Percentiles rank a stretch among this genome's conserved stretches.
phyloP scores from a whole-genome alignment of 2,113 vertebrate species.

The Bolborhynchus lineola region DNA sequence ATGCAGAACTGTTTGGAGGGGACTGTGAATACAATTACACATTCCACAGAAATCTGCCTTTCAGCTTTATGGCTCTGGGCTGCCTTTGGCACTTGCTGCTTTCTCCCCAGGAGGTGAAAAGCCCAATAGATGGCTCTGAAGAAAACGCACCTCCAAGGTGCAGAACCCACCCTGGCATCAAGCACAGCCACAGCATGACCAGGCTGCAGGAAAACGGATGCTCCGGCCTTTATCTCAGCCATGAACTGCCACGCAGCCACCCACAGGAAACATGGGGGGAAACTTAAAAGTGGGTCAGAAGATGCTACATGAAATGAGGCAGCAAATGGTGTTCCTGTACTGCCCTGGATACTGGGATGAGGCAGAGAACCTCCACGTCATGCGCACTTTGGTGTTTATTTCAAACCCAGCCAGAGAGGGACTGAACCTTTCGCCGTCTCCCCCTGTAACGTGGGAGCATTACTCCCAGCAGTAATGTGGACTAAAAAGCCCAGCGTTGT shows the following conservation, averaged over 20 bases:
- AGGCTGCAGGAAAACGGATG: not conserved
- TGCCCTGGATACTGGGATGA: not conserved
- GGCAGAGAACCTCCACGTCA: not conserved
- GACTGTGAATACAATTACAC: not conserved
- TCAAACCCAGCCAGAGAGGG: not conserved
- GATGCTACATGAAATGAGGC: not conserved
- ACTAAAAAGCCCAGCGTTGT: not conserved
- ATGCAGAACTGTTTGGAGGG: not conserved
- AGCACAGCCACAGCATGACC: rapidly evolving
- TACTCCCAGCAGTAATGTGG: not conserved
- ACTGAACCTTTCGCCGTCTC: not conserved
- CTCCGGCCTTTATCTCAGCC: not conserved
- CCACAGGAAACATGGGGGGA: not conserved
- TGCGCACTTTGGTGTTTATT: not conserved
- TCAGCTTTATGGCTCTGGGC: not conserved
- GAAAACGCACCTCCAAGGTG: not conserved
- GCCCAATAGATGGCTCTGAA: not conserved
- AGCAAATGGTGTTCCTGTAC: not conserved
- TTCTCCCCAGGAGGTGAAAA: not conserved
- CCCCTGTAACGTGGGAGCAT: not conserved
- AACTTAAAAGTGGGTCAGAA: not conserved
- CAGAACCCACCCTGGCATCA: not conserved
- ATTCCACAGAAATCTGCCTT: not conserved
- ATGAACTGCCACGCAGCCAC: not conserved
- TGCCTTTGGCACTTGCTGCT: not conserved